These are phyloP conservation scores for Tachycineta bicolor DNA, from an alignment of 2,113 vertebrate species.

Conservation along the genomic window DNA sequence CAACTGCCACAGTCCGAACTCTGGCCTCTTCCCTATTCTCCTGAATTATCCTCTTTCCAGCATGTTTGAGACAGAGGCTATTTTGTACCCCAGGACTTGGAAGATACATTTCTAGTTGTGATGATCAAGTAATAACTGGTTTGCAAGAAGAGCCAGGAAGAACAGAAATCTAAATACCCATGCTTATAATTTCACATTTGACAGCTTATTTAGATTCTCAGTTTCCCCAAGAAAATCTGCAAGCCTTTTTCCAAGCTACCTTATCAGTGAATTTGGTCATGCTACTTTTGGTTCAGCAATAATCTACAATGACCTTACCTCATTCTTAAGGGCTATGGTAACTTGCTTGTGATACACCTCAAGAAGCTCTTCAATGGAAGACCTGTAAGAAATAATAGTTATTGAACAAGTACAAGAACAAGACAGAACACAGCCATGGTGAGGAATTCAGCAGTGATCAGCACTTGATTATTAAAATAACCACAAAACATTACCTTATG, in stretches of 20 bases:
- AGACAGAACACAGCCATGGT: neutral
- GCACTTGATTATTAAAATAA: neutral
- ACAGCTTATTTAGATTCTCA: neutral
- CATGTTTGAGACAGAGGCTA: neutral
- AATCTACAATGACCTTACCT: constrained; percentile 73
- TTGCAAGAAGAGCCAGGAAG: neutral
- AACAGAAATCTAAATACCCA: neutral
- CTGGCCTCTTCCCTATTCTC: neutral
- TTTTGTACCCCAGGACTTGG: neutral
- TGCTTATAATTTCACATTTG: neutral
- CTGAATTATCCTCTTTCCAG: neutral
- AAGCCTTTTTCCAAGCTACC: neutral
- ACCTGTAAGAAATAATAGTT: constrained; percentile 74
- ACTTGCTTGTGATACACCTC: constrained; percentile 88
- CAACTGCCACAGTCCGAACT: neutral
- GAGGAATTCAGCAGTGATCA: neutral
- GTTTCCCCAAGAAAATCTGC: neutral
- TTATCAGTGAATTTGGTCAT: neutral
- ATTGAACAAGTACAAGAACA: neutral
- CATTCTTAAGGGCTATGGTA: constrained; percentile 83
- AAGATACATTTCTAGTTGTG: neutral
- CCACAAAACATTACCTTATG: constrained; percentile 80
- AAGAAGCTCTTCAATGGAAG: constrained; percentile 86
- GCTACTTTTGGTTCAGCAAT: neutral
- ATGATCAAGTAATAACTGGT: neutral